phyloP scores from a whole-genome alignment of 2,797 vertebrate genomes.

The Parauchenoglanis punctatus region DNA sequence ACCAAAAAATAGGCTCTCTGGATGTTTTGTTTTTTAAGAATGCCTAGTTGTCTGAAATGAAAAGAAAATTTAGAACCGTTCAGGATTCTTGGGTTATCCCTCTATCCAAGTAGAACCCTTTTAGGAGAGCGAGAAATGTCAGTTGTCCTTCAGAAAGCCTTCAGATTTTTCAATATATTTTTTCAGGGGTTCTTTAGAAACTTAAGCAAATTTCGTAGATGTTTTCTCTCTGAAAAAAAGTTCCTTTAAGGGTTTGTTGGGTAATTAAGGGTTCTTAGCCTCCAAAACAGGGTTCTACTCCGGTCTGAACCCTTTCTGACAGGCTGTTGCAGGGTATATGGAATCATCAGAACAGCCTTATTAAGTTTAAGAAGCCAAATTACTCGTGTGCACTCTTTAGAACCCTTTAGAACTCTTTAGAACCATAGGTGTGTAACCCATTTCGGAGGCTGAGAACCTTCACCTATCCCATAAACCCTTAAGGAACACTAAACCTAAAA shows the following conservation, averaged over 20 bases:
- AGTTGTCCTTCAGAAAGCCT: background rate
- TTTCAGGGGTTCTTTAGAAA: background rate
- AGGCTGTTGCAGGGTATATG: background rate
- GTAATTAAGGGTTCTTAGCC: background rate
- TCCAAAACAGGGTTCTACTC: constrained; percentile 2
- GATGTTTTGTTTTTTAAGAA: background rate
- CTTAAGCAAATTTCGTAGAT: background rate
- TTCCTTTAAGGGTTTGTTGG: background rate
- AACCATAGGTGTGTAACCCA: background rate
- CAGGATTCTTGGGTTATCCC: background rate
- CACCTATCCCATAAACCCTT: background rate
- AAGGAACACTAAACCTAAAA: background rate
- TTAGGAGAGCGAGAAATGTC: background rate
- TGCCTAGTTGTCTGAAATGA: background rate
- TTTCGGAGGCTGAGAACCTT: background rate
- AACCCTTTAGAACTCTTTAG: background rate
- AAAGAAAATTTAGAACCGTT: background rate
- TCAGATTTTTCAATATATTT: background rate
- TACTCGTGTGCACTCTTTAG: background rate
- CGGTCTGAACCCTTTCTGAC: background rate
- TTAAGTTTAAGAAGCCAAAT: background rate
- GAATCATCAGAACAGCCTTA: background rate
- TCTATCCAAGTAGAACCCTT: background rate
- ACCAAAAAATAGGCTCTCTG: background rate
- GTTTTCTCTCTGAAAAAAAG: background rate